phyloP scores from a whole-genome alignment of 53 echinoderm and acorn worm species.

The Holothuria scabra region DNA sequence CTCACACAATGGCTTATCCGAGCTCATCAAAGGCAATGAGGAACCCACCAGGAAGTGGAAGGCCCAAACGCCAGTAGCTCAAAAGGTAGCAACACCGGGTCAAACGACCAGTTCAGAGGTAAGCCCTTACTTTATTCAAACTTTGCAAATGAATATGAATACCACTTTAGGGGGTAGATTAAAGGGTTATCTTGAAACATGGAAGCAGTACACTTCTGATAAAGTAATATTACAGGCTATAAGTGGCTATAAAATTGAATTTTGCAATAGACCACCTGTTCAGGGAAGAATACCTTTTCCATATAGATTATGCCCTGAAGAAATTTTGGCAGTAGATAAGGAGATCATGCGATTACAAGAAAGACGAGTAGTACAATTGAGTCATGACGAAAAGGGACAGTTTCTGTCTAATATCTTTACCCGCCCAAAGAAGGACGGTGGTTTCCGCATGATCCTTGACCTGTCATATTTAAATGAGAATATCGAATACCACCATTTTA shows the following conservation, averaged over 20 bases:
- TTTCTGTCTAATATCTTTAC: slow-evolving; percentile 50
- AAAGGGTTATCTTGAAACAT: no score
- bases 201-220: no score
- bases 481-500: slow-evolving; percentile 24
- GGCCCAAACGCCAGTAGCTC: slow-evolving; percentile 8
- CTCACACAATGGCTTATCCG: slow-evolving; percentile 8
- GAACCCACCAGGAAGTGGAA: slow-evolving; percentile 4
- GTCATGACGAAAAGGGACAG: slow-evolving; percentile 1
- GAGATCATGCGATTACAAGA: background rate
- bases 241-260: no score
- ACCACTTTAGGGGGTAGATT: no score
- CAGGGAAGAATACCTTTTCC: background rate
- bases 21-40: slow-evolving; percentile 5
- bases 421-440: slow-evolving; percentile 48
- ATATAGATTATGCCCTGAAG: background rate
- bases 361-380: slow-evolving; percentile 17
- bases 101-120: slow-evolving; percentile 5
- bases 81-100: slow-evolving; percentile 5
- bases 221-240: no score
- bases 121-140: slow-evolving; percentile 5
- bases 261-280: no score
- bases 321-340: slow-evolving; percentile 3
- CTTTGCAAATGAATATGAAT: slow-evolving; percentile 1
- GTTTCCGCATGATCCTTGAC: slow-evolving; percentile 41
- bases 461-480: slow-evolving; percentile 31